A percentile compares a stretch with the other conserved stretches of the same genome.
Evolutionary conservation across 2,113 vertebrate species (phyloP).

Genomic region (Zosterops borbonicus): DNA sequence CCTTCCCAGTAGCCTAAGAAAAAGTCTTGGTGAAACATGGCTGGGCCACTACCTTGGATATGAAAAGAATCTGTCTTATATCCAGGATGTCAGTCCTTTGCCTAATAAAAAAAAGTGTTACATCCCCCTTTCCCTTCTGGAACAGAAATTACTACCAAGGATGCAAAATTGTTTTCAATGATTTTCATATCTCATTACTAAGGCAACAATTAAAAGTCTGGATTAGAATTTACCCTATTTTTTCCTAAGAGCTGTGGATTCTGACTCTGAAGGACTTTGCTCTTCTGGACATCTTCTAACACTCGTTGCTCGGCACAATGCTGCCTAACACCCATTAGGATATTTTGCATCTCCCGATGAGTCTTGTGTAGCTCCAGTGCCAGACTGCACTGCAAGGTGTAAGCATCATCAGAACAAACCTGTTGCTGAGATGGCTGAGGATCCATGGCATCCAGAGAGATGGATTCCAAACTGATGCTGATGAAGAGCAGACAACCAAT

Average conservation of each 20-base stretch:
- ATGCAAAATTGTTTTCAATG: neutral
- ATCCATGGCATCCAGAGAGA: accelerated
- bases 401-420: slow-evolving; percentile 4
- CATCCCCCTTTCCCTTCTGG: neutral
- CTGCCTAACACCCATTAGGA: neutral
- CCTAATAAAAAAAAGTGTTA: neutral
- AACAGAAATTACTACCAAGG: neutral
- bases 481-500: neutral
- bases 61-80: neutral
- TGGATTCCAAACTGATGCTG: neutral
- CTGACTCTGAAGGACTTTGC: neutral
- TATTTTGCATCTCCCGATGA: neutral
- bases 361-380: neutral
- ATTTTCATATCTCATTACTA: neutral
- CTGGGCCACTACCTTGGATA: neutral
- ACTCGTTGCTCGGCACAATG: neutral
- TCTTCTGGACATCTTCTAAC: neutral
- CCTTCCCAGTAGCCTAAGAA: neutral
- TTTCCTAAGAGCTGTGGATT: neutral
- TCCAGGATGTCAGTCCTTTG: neutral
- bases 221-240: neutral
- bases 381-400: neutral
- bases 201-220: neutral
- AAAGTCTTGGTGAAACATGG: neutral
- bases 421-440: neutral